Conservation (phyloP, 2,888 invertebrate species). For the Trichopoda pennipes region DNA sequence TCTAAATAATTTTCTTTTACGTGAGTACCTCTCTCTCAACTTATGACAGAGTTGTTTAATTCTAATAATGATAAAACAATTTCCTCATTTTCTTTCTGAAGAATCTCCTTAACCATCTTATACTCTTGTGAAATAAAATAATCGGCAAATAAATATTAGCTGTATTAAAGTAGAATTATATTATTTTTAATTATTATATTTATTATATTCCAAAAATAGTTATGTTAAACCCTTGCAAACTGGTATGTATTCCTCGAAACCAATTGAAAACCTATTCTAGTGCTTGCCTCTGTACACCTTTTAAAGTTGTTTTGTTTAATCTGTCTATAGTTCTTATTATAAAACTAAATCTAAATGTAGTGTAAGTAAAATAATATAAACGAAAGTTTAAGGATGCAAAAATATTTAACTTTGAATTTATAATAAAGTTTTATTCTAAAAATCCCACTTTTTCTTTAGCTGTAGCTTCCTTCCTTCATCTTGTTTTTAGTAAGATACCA, state of each 20-base stretch:
- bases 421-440: slow-evolving; percentile 22
- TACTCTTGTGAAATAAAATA: no score
- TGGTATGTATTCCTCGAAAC: slow-evolving; percentile 62
- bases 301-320: background rate
- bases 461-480: background rate
- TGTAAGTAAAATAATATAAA: slow-evolving; percentile 18
- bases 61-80: no score
- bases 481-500: background rate
- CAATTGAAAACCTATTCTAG: background rate
- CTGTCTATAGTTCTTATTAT: background rate
- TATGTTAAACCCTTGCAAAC: slow-evolving; percentile 53
- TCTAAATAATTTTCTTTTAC: no score
- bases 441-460: background rate
- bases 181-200: no score
- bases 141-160: no score
- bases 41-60: no score
- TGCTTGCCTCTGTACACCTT: slow-evolving; percentile 42
- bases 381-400: background rate
- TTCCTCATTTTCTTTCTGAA: no score
- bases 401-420: slow-evolving; percentile 17
- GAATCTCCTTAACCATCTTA: no score
- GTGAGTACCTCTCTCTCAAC: no score
- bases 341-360: slow-evolving; percentile 57
- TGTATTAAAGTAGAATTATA: no score
- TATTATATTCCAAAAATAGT: no score